phyloP scores from a whole-genome alignment of 37 sponge, comb jelly and placozoan genomes.

The Sycon ciliatum region DNA sequence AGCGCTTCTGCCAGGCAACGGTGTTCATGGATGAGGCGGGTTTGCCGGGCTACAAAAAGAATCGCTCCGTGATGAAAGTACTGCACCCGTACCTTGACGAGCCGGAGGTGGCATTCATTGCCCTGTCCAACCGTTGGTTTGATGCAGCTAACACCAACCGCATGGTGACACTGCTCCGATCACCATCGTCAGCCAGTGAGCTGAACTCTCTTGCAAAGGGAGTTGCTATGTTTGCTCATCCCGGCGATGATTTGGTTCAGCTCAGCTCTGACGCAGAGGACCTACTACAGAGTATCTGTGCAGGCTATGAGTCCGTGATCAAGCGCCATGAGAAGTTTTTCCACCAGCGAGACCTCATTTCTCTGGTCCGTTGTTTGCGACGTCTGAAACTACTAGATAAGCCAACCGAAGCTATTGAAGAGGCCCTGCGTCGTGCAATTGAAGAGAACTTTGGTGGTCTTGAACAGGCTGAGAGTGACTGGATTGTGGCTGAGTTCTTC shows the following conservation, averaged over 20 bases:
- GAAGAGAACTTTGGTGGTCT: not conserved
- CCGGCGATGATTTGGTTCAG: not conserved
- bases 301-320: not conserved
- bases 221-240: no score
- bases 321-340: not conserved
- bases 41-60: not conserved
- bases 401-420: no score
- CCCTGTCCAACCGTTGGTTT: not conserved
- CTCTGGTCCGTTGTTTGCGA: not conserved
- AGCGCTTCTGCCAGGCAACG: not conserved
- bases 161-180: not conserved
- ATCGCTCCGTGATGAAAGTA: not conserved
- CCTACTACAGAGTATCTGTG: not conserved
- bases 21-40: not conserved
- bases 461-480: not conserved
- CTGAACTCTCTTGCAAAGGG: not conserved
- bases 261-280: not conserved
- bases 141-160: slow-evolving; percentile 13
- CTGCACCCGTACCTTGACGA: slow-evolving; percentile 11
- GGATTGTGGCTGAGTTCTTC: not conserved
- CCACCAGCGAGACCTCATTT: not conserved
- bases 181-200: not conserved
- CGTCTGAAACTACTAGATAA: no score
- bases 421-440: not conserved
- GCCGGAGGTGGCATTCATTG: not conserved